Percentiles rank a stretch among this genome's conserved stretches.
phyloP scores from a whole-genome alignment of 2,113 vertebrate species.

The Elanus axillaris region DNA sequence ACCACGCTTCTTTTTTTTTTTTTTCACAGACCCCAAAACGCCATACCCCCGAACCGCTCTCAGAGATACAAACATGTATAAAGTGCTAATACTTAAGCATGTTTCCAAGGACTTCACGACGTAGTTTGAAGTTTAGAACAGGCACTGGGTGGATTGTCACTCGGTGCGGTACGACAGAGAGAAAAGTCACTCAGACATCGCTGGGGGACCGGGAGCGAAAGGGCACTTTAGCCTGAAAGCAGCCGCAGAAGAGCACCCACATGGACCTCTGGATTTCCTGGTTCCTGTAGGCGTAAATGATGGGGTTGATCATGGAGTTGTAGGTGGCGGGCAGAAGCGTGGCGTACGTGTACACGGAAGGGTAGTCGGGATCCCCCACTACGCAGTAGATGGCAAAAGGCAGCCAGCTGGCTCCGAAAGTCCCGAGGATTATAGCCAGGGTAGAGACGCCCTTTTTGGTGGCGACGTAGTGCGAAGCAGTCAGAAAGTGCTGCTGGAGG shows the following conservation, averaged over 20 bases:
- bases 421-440: conserved; percentile 92
- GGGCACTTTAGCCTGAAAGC: conserved; percentile 86
- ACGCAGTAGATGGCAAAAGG: conserved; percentile 97
- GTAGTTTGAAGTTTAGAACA: conserved; percentile 63
- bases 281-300: conserved; percentile 98
- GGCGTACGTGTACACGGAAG: conserved; percentile 90
- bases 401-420: conserved; percentile 96
- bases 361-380: conserved; percentile 87
- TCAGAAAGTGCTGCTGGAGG: conserved; percentile 96
- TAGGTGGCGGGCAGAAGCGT: conserved; percentile 95
- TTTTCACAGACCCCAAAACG: conserved; percentile 72
- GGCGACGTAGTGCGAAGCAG: conserved; percentile 89
- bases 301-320: conserved; percentile 99
- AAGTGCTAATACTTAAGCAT: conserved; percentile 86
- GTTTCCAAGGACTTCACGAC: conserved; percentile 66
- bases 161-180: conserved; percentile 13
- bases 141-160: conserved; percentile 74
- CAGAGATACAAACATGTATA: conserved; percentile 78
- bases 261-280: conserved; percentile 94
- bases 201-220: conserved; percentile 94
- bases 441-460: conserved; percentile 95
- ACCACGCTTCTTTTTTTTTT: conserved; percentile 47
- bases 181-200: conserved; percentile 81
- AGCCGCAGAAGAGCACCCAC: conserved; percentile 91
- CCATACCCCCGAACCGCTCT: conserved; percentile 55